These are phyloP conservation scores for Hyppa rectilinea DNA, from an alignment of 2,888 invertebrate species.

Conservation along the genomic window DNA sequence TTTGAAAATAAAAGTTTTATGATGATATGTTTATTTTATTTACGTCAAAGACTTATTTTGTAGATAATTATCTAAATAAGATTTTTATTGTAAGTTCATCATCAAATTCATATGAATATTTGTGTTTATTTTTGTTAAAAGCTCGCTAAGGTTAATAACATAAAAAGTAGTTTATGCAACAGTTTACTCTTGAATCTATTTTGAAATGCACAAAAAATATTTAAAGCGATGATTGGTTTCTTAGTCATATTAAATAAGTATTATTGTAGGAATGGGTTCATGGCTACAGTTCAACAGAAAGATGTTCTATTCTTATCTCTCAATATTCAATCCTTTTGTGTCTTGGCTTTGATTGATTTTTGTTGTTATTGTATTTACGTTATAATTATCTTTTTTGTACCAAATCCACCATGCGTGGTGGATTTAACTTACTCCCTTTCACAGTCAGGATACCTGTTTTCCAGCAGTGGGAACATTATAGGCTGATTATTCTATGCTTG, in stretches of 20 bases:
- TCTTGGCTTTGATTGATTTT: background rate
- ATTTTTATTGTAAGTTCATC: constrained; percentile 17
- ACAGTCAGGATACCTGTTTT: too few relatives aligned
- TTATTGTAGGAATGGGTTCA: background rate
- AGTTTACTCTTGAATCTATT: constrained; percentile 12
- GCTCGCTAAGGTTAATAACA: constrained; percentile 34
- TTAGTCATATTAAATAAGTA: constrained; percentile 2
- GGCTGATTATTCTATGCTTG: too few relatives aligned
- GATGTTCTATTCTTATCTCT: background rate
- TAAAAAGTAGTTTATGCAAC: constrained; percentile 18
- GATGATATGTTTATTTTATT: background rate
- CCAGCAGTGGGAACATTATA: too few relatives aligned
- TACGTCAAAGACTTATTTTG: background rate
- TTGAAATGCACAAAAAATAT: constrained; percentile 15
- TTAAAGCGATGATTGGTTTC: background rate
- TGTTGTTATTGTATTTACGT: background rate
- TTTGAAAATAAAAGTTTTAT: background rate
- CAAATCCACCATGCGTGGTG: too few relatives aligned
- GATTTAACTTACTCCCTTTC: too few relatives aligned
- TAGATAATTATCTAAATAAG: background rate
- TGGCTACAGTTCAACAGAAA: background rate
- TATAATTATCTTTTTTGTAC: too few relatives aligned
- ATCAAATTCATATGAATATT: constrained; percentile 50
- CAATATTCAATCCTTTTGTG: background rate
- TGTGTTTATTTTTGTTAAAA: constrained; percentile 34